phyloP scores from a whole-genome alignment of 2,797 vertebrate species.

The Periophthalmus magnuspinnatus region DNA sequence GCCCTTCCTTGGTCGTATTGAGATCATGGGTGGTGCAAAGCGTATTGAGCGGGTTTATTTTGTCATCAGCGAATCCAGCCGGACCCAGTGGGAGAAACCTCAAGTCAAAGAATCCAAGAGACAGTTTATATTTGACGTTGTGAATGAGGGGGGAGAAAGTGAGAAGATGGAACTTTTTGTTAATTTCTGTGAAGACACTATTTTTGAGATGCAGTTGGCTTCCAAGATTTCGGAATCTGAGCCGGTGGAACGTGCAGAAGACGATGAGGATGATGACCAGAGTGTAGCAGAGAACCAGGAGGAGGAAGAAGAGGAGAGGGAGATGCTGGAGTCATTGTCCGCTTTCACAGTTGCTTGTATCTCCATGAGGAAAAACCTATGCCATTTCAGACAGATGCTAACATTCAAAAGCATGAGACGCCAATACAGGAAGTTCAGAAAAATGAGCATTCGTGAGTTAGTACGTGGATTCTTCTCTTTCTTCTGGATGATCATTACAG shows the following conservation, averaged over 20 bases:
- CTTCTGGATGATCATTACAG: conserved; percentile 89
- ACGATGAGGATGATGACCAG: conserved; percentile 83
- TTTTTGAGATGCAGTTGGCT: conserved; percentile 98
- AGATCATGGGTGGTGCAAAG: conserved; percentile 98
- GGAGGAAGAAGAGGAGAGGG: conserved; percentile 80
- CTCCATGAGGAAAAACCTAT: conserved; percentile 83
- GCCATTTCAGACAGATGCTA: conserved; percentile 81
- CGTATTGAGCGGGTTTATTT: conserved; percentile 98
- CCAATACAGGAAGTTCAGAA: conserved; percentile 87
- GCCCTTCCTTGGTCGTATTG: conserved; percentile 93
- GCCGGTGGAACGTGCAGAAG: conserved; percentile 82
- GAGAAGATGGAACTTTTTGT: conserved; percentile 99
- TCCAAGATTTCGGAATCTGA: conserved; percentile 96
- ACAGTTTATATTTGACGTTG: conserved; percentile 98
- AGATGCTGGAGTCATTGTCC: conserved; percentile 84
- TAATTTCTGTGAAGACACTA: conserved; percentile 98
- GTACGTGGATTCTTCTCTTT: conserved; percentile 89
- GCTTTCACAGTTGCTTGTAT: conserved; percentile 89
- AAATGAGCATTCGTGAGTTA: conserved; percentile 90
- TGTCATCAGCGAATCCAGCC: conserved; percentile 96
- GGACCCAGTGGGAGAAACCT: conserved; percentile 99
- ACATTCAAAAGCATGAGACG: conserved; percentile 88
- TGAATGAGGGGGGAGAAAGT: conserved; percentile 96
- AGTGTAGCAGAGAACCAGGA: conserved; percentile 76
- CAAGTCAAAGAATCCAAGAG: conserved; percentile 98